Base-by-base conservation (phyloP, 2,888 invertebrate species). In the Tanypteryx hageni region DNA sequence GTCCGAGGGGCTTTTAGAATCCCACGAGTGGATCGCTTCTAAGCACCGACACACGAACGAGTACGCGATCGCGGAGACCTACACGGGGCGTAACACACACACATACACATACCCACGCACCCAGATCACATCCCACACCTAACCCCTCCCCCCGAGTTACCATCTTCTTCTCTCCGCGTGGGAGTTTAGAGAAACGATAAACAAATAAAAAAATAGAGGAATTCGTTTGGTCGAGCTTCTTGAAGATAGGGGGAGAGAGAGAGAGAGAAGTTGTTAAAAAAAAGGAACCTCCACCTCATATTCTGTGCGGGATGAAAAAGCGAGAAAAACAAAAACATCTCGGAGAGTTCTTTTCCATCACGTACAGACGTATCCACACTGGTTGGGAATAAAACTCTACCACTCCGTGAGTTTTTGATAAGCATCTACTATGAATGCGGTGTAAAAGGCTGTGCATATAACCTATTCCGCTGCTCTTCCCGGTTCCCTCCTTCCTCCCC, bases 371-470 rank as follows among this genome's bases (percentile, higher is more conserved):
- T 44, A 3, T 44, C 44, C 44, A 44, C 44, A 44, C 44, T 44
- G 44, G 44, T 44, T 44, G 44, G 44, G 44, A 44, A 44, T 44
- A 44, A 44, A 44, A 44, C 44, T 1, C 44, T 18, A 9, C 31
- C 61, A n/a, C 64, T 31, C 61, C 68, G n/a, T 44, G 68, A 68
- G 64, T 64, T 89, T 68, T 61, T 44, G 89, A 89, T 89, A 89
- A 44, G 56, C 68, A 89, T 89, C 89, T 89, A 64, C 89, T 89
- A 89, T 64, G 89, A 89, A 89, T 5, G 89, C 89, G 31, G 64
- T 56, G 64, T 89, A 89, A 89, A 89, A 89, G 68, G 89, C 61
- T 64, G 89, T 68, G 89, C 58, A 14, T 58, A 58, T 68, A 89
- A 89, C 61, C 76, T 76, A 76, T 89, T 61, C 89, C 89, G 64